Percentiles rank a stretch among this genome's conserved stretches.
Evolutionary conservation across 2,113 vertebrate genomes (phyloP).

Genomic region (Odontophorus gujanensis): DNA sequence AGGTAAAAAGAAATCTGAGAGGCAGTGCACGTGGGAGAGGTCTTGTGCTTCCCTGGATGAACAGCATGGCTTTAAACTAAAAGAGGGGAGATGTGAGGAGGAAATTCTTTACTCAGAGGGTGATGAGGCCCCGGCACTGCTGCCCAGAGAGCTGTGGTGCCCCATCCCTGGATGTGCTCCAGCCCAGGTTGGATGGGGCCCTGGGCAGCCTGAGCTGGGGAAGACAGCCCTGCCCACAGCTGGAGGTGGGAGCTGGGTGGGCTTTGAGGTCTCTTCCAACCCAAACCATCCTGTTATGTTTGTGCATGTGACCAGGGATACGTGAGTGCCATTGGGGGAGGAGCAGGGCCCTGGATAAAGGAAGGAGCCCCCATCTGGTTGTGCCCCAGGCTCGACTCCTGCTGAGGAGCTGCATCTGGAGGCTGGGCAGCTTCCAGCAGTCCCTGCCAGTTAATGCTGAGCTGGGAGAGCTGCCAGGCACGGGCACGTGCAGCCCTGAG

Average conservation of each 20-base stretch:
- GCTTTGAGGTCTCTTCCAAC: not conserved
- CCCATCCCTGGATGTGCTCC: too few species aligned
- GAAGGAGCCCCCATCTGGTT: not conserved
- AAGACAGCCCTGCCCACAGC: too few species aligned
- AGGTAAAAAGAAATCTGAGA: not conserved
- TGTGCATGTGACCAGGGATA: not conserved
- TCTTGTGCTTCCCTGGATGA: not conserved
- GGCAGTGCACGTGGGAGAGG: fast-evolving
- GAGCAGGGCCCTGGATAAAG: not conserved
- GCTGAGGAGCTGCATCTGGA: not conserved
- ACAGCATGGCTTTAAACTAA: not conserved
- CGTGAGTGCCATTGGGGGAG: not conserved
- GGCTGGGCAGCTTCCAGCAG: not conserved
- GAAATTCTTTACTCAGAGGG: too few species aligned
- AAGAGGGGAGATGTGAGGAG: too few species aligned
- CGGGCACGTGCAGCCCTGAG: fast-evolving
- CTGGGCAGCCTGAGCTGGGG: too few species aligned
- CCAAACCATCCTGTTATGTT: not conserved
- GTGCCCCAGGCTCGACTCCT: not conserved
- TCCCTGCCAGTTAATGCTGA: not conserved
- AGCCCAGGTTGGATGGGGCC: too few species aligned
- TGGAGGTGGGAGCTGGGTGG: not conserved
- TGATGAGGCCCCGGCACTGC: too few species aligned
- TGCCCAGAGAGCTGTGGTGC: too few species aligned
- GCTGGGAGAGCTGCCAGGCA: not conserved